A percentile compares a stretch with the other conserved stretches of the same genome.
Conservation (phyloP, 2,797 vertebrate genomes). For the Schizothorax lantsangensis region DNA sequence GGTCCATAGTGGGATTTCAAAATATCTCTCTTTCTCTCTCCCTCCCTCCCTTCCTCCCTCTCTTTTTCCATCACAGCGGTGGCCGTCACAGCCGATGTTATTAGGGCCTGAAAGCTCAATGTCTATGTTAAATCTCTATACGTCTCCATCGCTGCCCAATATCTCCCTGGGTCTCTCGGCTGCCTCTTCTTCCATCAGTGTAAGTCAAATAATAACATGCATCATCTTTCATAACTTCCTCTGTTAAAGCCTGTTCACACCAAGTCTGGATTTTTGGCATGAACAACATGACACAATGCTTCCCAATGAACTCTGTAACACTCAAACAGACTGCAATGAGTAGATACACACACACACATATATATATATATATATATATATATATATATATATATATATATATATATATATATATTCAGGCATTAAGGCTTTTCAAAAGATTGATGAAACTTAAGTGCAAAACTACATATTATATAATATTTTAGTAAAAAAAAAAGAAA, state of each 20-base stretch:
- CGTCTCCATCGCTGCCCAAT: slow-evolving; percentile 96
- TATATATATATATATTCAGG: background rate
- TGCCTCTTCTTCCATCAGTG: slow-evolving; percentile 85
- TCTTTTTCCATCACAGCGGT: slow-evolving; percentile 80
- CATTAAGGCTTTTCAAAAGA: background rate
- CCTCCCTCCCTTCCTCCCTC: slow-evolving; percentile 42
- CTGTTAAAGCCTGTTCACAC: background rate
- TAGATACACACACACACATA: background rate
- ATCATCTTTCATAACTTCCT: background rate
- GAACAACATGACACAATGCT: background rate
- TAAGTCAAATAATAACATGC: slow-evolving; percentile 78
- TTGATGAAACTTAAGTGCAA: background rate
- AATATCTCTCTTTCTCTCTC: slow-evolving; percentile 60
- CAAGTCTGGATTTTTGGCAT: slow-evolving; percentile 8
- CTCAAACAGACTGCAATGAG: background rate
- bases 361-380: slow-evolving; percentile 1
- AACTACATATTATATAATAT: background rate
- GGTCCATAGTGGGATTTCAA: slow-evolving; percentile 62
- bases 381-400: background rate
- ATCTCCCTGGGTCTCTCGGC: slow-evolving; percentile 94
- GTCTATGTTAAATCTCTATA: slow-evolving; percentile 94
- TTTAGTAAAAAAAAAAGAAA: too few relatives aligned
- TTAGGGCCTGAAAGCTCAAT: slow-evolving; percentile 91
- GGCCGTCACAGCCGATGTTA: slow-evolving; percentile 90
- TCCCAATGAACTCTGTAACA: background rate